Percentiles rank a stretch among this genome's conserved stretches.
Conservation (phyloP, 2,797 vertebrate genomes). For the Muscicapa comitata region DNA sequence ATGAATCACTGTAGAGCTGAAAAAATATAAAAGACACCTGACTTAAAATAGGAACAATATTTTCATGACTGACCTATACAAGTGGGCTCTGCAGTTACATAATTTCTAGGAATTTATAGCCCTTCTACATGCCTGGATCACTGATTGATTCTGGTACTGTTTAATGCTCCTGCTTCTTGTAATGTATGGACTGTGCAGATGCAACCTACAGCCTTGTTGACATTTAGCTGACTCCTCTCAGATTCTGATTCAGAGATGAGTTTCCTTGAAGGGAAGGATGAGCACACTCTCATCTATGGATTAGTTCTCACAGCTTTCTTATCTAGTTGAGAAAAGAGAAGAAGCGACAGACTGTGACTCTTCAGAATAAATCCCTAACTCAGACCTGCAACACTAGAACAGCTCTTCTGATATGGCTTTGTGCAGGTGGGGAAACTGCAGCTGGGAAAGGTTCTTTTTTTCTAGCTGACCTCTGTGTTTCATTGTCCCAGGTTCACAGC, state of each 20-base stretch:
- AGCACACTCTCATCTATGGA: not conserved
- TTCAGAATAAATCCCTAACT: not conserved
- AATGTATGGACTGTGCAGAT: not conserved
- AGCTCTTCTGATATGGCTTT: not conserved
- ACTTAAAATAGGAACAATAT: not conserved
- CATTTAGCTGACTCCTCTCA: not conserved
- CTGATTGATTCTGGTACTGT: not conserved
- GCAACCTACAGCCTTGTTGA: not conserved
- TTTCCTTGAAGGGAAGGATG: not conserved
- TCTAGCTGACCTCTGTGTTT: not conserved
- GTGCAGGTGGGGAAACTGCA: not conserved
- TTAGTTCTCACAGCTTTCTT: not conserved
- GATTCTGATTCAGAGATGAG: not conserved
- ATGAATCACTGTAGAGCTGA: not conserved
- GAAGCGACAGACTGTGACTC: not conserved
- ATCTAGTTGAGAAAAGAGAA: not conserved
- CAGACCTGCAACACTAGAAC: not conserved
- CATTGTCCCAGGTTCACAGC: not conserved
- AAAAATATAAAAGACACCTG: not conserved
- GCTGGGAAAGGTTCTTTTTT: not conserved
- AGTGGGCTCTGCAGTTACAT: not conserved
- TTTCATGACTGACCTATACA: not conserved
- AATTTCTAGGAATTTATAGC: not conserved
- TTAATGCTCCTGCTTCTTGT: not conserved
- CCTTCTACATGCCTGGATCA: not conserved